Evolutionary conservation across 2,888 invertebrate genomes (phyloP), one percentile per base, ranked within the genome.

Genomic region (Sipha maydis): DNA sequence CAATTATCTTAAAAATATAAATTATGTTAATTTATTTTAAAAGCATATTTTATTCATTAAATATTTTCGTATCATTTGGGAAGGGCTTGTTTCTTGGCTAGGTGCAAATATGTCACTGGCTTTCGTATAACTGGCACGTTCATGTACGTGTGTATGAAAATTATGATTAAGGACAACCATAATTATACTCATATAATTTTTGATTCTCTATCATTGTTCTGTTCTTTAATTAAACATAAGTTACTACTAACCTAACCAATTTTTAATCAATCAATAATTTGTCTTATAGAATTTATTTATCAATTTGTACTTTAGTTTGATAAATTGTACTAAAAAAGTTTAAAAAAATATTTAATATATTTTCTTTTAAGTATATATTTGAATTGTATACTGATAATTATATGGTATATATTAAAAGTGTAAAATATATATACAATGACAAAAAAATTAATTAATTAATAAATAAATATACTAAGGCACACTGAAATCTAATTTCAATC

Each of bases 401-500:
- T n/a, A 25, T 67, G 5, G 28, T 80, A 67, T 38, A 25, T 69
- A 67, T 41, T 17, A 19, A 11, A 38, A 67, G 9, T 67, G n/a
- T 71, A 67, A 80, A 41, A 41, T 41, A 67, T 17, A 7, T 80
- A 67, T 67, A 28, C 25, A 41, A 80, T 80, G n/a, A 80, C n/a
- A 80, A 67, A 41, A n/a, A 41, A 17, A 67, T 41, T n/a, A 14
- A 56, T 38, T 67, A 80, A 69, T 7, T 67, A n/a, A 4, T 3
- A n/a, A 67, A 9, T 41, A 9, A 41, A 7, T n/a, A 4, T 31
- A 61, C 54, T 83, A 83, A 83, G 82, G 82, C 82, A 83, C 82
- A 83, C 31, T 71, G 67, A 19, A 41, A 69, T 67, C 21, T 71
- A 48, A 7, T 71, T 69, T n/a, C 19, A 83, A 83, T 83, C 73